phyloP scores from a whole-genome alignment of 2,888 invertebrate genomes.

The Nymphalis polychloros region DNA sequence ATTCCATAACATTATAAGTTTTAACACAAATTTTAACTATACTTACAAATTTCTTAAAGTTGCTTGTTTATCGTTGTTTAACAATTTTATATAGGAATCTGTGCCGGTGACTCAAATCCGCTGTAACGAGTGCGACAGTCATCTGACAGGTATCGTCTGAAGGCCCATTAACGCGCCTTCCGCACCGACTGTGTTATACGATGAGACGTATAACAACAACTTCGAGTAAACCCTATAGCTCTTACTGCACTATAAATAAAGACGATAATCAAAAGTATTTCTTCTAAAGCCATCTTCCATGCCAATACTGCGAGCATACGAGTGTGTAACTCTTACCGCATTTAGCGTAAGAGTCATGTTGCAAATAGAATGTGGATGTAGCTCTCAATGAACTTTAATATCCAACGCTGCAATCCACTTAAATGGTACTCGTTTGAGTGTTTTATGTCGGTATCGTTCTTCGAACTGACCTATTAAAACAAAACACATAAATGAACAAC shows the following conservation, averaged over 20 bases:
- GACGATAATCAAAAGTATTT: slow-evolving; percentile 8
- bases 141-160: slow-evolving; percentile 67
- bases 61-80: slow-evolving; percentile 2
- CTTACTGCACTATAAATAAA: slow-evolving; percentile 11
- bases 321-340: slow-evolving; percentile 7
- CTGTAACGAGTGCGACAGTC: slow-evolving; percentile 57
- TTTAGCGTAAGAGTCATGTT: slow-evolving; percentile 5
- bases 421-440: slow-evolving; percentile 4
- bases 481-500: background rate
- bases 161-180: slow-evolving; percentile 67
- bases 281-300: background rate
- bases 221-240: slow-evolving; percentile 13
- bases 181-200: slow-evolving; percentile 49
- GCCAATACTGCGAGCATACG: background rate
- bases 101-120: slow-evolving; percentile 49
- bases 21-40: background rate
- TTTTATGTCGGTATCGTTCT: slow-evolving; percentile 2
- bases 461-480: slow-evolving; percentile 4
- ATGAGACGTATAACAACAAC: slow-evolving; percentile 43
- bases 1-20: no score
- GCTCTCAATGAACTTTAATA: slow-evolving; percentile 27
- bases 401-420: slow-evolving; percentile 8
- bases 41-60: background rate
- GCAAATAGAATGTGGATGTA: slow-evolving; percentile 8
- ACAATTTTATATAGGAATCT: slow-evolving; percentile 39